These are phyloP conservation scores for Eubasilissa splendida DNA, from an alignment of 2,888 invertebrate species.

Conservation along the genomic window DNA sequence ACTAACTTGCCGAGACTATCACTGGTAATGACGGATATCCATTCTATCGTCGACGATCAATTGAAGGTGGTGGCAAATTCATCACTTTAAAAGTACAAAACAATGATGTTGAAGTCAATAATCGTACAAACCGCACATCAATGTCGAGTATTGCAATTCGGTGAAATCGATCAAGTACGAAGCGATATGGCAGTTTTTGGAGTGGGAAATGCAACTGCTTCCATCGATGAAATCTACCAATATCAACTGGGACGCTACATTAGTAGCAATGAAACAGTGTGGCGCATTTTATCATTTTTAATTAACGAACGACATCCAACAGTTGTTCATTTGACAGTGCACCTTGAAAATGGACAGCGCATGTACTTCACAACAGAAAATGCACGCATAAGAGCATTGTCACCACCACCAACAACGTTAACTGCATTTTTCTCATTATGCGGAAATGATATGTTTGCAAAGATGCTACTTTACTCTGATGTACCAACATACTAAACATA, in stretches of 20 bases:
- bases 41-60: conserved; percentile 59
- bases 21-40: conserved; percentile 61
- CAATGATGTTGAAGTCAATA: too few relatives aligned
- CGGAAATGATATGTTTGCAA: neutral
- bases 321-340: conserved; percentile 18
- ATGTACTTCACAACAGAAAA: conserved; percentile 13
- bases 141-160: too few relatives aligned
- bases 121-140: too few relatives aligned
- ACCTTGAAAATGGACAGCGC: conserved; percentile 35
- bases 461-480: conserved; percentile 9
- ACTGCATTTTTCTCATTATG: too few relatives aligned
- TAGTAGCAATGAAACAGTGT: conserved; percentile 33
- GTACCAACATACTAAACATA: conserved; percentile 10
- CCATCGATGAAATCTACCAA: too few relatives aligned
- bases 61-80: conserved; percentile 53
- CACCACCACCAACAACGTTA: too few relatives aligned
- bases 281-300: too few relatives aligned
- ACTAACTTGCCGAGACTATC: conserved; percentile 56
- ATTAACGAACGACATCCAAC: conserved; percentile 27
- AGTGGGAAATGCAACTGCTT: too few relatives aligned
- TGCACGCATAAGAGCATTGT: neutral
- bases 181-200: too few relatives aligned
- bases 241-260: conserved; percentile 1
- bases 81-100: neutral
- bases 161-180: too few relatives aligned